Evolutionary conservation across 64 coral and sea anemone genomes (phyloP).

Genomic region (Anthopleura sola): DNA sequence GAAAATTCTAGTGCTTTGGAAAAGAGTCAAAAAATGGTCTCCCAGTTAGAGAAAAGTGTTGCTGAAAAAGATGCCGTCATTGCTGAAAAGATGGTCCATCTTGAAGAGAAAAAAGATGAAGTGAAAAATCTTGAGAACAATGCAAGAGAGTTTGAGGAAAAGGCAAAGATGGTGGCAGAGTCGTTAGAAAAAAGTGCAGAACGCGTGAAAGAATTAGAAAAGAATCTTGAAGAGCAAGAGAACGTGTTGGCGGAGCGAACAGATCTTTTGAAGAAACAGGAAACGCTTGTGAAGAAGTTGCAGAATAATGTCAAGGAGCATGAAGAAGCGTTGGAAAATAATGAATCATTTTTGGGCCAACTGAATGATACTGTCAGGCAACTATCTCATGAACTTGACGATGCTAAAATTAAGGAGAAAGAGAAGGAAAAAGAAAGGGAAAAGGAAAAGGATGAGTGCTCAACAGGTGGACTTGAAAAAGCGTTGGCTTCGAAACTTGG

Average conservation of each 20-base stretch:
- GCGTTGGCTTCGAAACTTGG: slow-evolving; percentile 9
- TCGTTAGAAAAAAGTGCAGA: background rate
- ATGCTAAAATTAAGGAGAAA: slow-evolving; percentile 5
- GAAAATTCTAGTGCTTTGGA: background rate
- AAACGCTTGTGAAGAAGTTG: slow-evolving; percentile 34
- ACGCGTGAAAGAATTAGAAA: background rate
- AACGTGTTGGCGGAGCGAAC: background rate
- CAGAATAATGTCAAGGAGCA: slow-evolving; percentile 34
- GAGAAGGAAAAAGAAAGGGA: slow-evolving; percentile 5
- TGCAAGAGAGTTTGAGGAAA: background rate
- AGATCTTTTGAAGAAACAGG: background rate
- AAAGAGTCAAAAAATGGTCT: background rate
- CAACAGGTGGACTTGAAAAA: slow-evolving; percentile 20
- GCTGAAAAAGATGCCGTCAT: background rate
- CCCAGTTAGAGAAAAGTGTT: background rate
- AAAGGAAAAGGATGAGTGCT: background rate
- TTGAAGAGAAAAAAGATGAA: background rate
- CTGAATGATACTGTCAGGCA: slow-evolving; percentile 62
- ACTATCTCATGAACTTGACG: slow-evolving; percentile 37
- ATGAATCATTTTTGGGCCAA: slow-evolving; percentile 25
- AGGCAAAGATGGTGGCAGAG: background rate
- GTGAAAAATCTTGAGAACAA: background rate
- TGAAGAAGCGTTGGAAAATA: slow-evolving; percentile 27
- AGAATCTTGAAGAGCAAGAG: slow-evolving; percentile 4
- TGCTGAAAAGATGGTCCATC: background rate